These are phyloP conservation scores for Melitaea cinxia DNA, from an alignment of 1,140 invertebrate species.

Conservation along the genomic window DNA sequence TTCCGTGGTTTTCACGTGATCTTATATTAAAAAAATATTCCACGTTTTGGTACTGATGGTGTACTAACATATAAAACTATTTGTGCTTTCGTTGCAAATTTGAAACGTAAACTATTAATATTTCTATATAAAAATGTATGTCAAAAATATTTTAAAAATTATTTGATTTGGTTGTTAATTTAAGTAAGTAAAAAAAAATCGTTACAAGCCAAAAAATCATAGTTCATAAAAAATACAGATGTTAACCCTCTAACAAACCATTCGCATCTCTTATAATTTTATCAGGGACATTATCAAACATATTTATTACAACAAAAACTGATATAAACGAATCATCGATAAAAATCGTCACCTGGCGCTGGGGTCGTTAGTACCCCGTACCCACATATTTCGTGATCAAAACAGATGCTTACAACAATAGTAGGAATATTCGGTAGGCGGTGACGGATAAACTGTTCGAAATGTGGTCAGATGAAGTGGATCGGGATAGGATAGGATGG, in stretches of 20 bases:
- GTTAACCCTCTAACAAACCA: conserved; percentile 28
- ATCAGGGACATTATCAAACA: conserved; percentile 40
- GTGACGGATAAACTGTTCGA: conserved; percentile 61
- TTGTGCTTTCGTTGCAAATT: too few relatives aligned
- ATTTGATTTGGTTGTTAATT: too few relatives aligned
- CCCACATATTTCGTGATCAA: conserved; percentile 46
- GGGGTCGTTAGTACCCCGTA: conserved; percentile 54
- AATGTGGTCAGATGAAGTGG: conserved; percentile 47
- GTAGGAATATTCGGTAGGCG: conserved; percentile 72
- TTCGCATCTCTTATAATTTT: conserved; percentile 34
- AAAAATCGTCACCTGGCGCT: conserved; percentile 53
- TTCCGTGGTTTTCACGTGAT: too few relatives aligned
- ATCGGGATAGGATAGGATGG: conserved; percentile 42
- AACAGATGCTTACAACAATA: conserved; percentile 74
- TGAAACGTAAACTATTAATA: too few relatives aligned
- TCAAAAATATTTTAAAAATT: too few relatives aligned
- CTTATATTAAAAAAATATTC: too few relatives aligned
- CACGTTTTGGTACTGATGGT: too few relatives aligned
- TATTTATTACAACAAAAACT: conserved; percentile 44
- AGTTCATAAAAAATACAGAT: too few relatives aligned
- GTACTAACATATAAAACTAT: too few relatives aligned
- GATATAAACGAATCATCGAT: conserved; percentile 42
- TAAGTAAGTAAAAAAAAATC: too few relatives aligned
- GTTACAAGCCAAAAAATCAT: too few relatives aligned
- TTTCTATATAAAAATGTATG: too few relatives aligned